Conservation (phyloP, 92 coral and sea anemone species). For the Siderastrea radians region DNA sequence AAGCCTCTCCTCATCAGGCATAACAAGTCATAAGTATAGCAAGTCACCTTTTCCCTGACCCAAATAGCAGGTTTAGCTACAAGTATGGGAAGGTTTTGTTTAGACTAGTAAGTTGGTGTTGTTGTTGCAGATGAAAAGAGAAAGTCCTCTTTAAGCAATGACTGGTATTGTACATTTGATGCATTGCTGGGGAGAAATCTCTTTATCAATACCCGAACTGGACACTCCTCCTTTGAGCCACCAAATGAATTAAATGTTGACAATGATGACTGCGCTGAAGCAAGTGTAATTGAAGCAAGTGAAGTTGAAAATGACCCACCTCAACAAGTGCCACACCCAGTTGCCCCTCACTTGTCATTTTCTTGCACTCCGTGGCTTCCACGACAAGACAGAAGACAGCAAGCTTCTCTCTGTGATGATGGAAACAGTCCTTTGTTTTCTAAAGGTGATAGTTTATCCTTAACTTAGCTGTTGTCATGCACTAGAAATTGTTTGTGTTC, state of each 20-base stretch:
- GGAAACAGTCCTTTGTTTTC: background rate
- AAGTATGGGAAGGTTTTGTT: background rate
- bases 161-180: constrained; percentile 85
- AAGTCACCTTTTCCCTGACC: too few species aligned
- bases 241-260: constrained; percentile 41
- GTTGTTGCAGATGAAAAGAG: background rate
- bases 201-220: constrained; percentile 84
- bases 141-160: background rate
- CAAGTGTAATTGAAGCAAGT: background rate
- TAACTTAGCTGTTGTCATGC: background rate
- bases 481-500: background rate
- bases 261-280: constrained; percentile 17
- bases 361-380: constrained; percentile 98
- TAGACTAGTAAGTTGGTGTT: background rate
- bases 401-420: background rate
- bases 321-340: constrained; percentile 67
- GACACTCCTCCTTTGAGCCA: constrained; percentile 79
- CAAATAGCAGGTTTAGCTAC: too few species aligned
- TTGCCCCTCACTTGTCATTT: constrained; percentile 90
- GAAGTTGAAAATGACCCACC: background rate
- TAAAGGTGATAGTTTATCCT: background rate
- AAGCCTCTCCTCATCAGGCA: too few species aligned
- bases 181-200: constrained; percentile 58
- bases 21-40: too few species aligned
- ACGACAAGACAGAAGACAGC: constrained; percentile 61